phyloP scores from a whole-genome alignment of 2,888 invertebrate species.

The Sesamia inferens region DNA sequence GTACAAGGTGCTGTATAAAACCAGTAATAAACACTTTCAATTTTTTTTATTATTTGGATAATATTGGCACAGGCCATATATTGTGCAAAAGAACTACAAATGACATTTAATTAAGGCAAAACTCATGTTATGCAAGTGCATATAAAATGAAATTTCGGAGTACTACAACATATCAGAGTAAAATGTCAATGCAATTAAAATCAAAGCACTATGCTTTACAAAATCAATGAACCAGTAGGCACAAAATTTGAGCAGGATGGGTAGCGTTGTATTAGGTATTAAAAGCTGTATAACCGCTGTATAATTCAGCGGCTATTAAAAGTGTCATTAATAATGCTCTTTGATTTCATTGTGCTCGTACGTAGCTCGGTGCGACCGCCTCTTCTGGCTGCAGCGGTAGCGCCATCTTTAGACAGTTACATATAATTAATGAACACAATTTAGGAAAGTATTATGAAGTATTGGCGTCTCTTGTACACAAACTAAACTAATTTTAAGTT shows the following conservation, averaged over 20 bases:
- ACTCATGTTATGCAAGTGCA: too few relatives aligned
- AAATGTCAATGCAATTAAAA: too few relatives aligned
- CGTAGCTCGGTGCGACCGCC: conserved; percentile 7
- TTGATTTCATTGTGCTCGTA: conserved; percentile 12
- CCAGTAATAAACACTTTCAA: too few relatives aligned
- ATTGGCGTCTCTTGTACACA: background rate
- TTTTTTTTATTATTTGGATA: too few relatives aligned
- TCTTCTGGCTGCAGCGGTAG: background rate
- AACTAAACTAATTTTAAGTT: too few relatives aligned
- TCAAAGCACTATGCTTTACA: background rate
- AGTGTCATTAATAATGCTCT: conserved; percentile 50
- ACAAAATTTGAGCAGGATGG: too few relatives aligned
- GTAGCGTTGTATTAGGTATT: background rate
- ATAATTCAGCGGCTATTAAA: conserved; percentile 13
- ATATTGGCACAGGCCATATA: background rate
- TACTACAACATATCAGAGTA: too few relatives aligned
- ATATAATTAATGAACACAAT: conserved; percentile 8
- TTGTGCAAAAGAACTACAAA: too few relatives aligned
- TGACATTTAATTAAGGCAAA: too few relatives aligned
- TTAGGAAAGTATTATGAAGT: background rate
- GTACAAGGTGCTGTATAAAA: too few relatives aligned
- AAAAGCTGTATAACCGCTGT: conserved; percentile 8
- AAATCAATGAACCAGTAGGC: background rate
- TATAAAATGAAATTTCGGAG: too few relatives aligned
- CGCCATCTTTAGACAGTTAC: conserved; percentile 9